phyloP scores from a whole-genome alignment of 2,797 vertebrate genomes.

The Protosalanx chinensis region DNA sequence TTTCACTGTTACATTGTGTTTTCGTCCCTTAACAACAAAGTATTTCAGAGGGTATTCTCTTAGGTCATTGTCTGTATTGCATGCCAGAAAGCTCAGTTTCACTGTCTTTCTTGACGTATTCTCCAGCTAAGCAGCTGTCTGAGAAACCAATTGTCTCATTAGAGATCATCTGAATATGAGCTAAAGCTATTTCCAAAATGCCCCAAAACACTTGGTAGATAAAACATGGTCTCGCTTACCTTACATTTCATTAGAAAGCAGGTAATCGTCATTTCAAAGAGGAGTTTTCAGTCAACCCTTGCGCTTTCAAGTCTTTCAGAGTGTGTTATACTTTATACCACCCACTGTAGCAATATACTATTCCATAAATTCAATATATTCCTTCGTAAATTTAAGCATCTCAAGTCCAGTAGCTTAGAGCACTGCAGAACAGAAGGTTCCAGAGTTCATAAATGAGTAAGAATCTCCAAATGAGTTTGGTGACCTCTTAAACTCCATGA shows the following conservation, averaged over 20 bases:
- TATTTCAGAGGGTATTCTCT: conserved; percentile 1
- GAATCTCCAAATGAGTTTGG: conserved; percentile 88
- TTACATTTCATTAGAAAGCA: conserved; percentile 65
- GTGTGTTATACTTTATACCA: conserved; percentile 51
- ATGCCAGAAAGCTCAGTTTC: conserved; percentile 50
- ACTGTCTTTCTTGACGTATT: conserved; percentile 45
- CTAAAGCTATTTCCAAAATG: conserved; percentile 60
- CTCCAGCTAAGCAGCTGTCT: conserved; percentile 60
- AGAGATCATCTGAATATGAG: conserved; percentile 64
- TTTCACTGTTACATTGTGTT: neutral
- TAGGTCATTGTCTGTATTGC: conserved; percentile 54
- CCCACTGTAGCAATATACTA: conserved; percentile 54
- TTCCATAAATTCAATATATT: conserved; percentile 70
- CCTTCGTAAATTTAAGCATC: conserved; percentile 73
- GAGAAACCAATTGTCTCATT: conserved; percentile 63
- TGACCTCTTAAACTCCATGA: conserved; percentile 96
- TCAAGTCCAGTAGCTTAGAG: conserved; percentile 73
- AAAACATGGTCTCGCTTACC: conserved; percentile 50
- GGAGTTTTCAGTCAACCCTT: conserved; percentile 37
- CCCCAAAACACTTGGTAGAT: conserved; percentile 41
- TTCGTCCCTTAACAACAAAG: neutral
- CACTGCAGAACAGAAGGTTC: conserved; percentile 72
- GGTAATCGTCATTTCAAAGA: conserved; percentile 62
- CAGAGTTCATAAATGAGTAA: conserved; percentile 91
- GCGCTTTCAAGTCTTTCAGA: conserved; percentile 56